Conservation (phyloP, 2,797 vertebrate species). For the Pygocentrus nattereri region DNA sequence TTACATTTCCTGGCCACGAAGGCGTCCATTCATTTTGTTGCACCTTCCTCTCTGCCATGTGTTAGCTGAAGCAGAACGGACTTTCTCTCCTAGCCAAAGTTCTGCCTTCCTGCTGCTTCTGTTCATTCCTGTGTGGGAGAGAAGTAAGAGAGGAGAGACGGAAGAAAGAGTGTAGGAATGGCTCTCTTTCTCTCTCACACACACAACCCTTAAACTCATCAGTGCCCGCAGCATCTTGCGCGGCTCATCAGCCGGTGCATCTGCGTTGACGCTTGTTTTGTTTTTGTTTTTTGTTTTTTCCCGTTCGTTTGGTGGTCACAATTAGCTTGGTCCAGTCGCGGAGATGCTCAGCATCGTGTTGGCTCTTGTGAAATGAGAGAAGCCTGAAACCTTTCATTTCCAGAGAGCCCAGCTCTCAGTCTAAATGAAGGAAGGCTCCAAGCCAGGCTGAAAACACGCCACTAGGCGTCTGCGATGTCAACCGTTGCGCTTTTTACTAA, state of each 20-base stretch:
- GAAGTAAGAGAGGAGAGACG: constrained; percentile 35
- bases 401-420: constrained; percentile 22
- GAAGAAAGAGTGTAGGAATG: not conserved
- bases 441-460: constrained; percentile 28
- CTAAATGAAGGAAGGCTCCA: constrained; percentile 55
- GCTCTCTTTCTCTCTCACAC: constrained; percentile 12
- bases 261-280: not conserved
- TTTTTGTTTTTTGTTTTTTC: not conserved
- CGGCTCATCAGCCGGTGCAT: not conserved
- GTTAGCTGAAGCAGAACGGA: constrained; percentile 39
- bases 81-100: constrained; percentile 63
- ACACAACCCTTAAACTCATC: not conserved
- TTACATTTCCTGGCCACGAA: constrained; percentile 40
- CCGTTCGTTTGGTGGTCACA: not conserved
- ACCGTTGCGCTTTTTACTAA: constrained; percentile 49
- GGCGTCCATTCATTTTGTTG: constrained; percentile 44
- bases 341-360: not conserved
- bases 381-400: not conserved
- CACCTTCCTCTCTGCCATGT: constrained; percentile 46
- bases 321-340: not conserved
- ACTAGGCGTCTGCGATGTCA: constrained; percentile 17
- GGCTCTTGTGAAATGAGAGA: not conserved
- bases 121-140: constrained; percentile 58
- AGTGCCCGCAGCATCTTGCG: not conserved
- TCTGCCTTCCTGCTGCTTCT: constrained; percentile 37